These are phyloP conservation scores for Ctenosaura bakeri DNA, from an alignment of 2,797 vertebrate genomes.

Conservation along the genomic window DNA sequence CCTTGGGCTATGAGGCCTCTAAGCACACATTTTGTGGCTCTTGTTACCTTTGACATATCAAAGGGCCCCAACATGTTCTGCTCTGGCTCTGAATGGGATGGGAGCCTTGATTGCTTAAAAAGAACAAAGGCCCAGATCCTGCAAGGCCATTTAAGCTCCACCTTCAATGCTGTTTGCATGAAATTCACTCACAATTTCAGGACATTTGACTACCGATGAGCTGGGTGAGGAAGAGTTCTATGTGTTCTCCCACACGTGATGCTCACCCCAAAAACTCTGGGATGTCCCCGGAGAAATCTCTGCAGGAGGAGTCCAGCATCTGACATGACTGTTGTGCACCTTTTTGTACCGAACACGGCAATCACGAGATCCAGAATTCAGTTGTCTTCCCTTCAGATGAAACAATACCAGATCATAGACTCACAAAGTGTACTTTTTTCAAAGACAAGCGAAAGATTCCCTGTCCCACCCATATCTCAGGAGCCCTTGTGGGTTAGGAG, in stretches of 20 bases:
- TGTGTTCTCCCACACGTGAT: no score
- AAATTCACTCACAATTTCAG: neutral
- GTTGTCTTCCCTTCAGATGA: neutral
- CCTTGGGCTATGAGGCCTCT: neutral
- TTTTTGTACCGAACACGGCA: neutral
- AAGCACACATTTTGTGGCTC: neutral
- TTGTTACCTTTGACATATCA: neutral
- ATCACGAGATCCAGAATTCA: neutral
- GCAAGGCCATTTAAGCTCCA: neutral
- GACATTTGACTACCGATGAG: neutral
- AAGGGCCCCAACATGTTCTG: neutral
- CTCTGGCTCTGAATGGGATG: neutral
- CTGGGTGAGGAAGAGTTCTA: neutral
- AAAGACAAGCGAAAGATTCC: neutral
- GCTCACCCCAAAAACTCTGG: slow-evolving; percentile 32
- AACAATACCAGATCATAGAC: neutral
- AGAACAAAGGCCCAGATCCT: neutral
- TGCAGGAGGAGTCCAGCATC: neutral
- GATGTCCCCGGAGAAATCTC: slow-evolving; percentile 31
- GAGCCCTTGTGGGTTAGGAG: no score
- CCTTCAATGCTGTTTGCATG: neutral
- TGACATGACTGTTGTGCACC: neutral
- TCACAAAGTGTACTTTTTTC: neutral
- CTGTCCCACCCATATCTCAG: no score
- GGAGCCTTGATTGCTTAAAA: neutral